Percentiles rank a stretch among this genome's conserved stretches.
phyloP scores from a whole-genome alignment of 2,113 vertebrate species.

The Pluvialis apricaria region DNA sequence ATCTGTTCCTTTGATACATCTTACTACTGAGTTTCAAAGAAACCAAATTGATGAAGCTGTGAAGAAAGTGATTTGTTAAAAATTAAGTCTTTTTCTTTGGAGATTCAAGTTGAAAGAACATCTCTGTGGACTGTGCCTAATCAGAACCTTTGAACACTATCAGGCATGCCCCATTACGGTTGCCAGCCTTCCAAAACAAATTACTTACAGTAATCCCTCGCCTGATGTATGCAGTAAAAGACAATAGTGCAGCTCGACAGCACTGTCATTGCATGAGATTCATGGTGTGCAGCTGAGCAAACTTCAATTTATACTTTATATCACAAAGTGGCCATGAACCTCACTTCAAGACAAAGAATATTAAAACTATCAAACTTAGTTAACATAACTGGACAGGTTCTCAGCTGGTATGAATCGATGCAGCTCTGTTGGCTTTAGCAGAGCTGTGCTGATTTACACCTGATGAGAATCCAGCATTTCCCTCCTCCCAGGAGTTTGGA shows the following conservation, averaged over 20 bases:
- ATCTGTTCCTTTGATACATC: slow-evolving; percentile 54
- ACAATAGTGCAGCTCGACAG: slow-evolving; percentile 40
- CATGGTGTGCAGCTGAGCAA: slow-evolving; percentile 73
- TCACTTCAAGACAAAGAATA: slow-evolving; percentile 46
- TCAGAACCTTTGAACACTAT: slow-evolving; percentile 71
- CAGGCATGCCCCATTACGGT: slow-evolving; percentile 62
- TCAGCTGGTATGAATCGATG: background rate
- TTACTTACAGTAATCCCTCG: slow-evolving; percentile 58
- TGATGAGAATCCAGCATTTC: background rate
- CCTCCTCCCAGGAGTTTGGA: background rate
- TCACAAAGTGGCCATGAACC: slow-evolving; percentile 62
- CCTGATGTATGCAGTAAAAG: slow-evolving; percentile 53
- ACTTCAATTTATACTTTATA: slow-evolving; percentile 62
- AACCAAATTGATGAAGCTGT: slow-evolving; percentile 38
- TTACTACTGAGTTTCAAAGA: slow-evolving; percentile 53
- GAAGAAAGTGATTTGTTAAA: slow-evolving; percentile 53
- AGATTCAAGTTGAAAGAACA: slow-evolving; percentile 60
- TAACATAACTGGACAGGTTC: background rate
- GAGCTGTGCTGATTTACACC: background rate
- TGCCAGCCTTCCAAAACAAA: slow-evolving; percentile 69
- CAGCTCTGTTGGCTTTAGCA: background rate
- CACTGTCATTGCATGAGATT: slow-evolving; percentile 64
- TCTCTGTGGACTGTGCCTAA: slow-evolving; percentile 60
- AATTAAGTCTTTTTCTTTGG: slow-evolving; percentile 61
- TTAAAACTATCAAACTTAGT: slow-evolving; percentile 17